phyloP scores from a whole-genome alignment of 2,113 vertebrate species.

The Mugil cephalus region DNA sequence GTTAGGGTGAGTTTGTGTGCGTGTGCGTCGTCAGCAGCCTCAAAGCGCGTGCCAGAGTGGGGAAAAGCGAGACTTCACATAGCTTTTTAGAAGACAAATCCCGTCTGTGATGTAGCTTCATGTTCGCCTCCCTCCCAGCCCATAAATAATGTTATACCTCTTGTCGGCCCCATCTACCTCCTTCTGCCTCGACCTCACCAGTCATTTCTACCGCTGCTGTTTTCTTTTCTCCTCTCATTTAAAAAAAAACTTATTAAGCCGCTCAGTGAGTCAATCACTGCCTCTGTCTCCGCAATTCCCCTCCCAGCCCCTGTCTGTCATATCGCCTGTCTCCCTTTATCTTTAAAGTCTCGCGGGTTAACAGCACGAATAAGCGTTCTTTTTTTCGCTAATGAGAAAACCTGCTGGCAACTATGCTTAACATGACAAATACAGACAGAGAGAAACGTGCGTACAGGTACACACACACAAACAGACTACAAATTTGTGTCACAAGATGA shows the following conservation, averaged over 20 bases:
- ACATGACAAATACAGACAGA: slow-evolving; percentile 43
- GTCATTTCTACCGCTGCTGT: slow-evolving; percentile 6
- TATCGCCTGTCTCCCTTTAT: slow-evolving; percentile 49
- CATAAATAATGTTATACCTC: slow-evolving; percentile 73
- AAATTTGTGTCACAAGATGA: slow-evolving; percentile 10
- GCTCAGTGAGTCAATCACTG: slow-evolving; percentile 49
- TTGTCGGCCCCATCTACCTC: slow-evolving; percentile 50
- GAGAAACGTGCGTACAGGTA: slow-evolving; percentile 14
- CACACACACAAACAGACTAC: slow-evolving; percentile 2
- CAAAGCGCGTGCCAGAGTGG: slow-evolving; percentile 8
- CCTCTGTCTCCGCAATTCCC: slow-evolving; percentile 40
- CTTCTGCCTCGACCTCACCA: slow-evolving; percentile 19
- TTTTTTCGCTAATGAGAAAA: slow-evolving; percentile 68
- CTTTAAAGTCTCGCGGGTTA: slow-evolving; percentile 60
- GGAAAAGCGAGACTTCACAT: slow-evolving; percentile 47
- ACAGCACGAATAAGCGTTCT: slow-evolving; percentile 53
- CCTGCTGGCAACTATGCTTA: slow-evolving; percentile 57
- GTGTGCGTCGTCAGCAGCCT: slow-evolving; percentile 43
- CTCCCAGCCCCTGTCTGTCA: slow-evolving; percentile 57
- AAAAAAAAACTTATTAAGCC: slow-evolving; percentile 58
- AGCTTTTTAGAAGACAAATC: slow-evolving; percentile 60
- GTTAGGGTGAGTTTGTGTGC: slow-evolving; percentile 30
- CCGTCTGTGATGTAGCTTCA: slow-evolving; percentile 59
- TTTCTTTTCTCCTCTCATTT: slow-evolving; percentile 40
- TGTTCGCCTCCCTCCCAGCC: slow-evolving; percentile 65